Evolutionary conservation across 1,140 invertebrate genomes (phyloP), one percentile per base, ranked within the genome.

Genomic region (Cephus cinctus): DNA sequence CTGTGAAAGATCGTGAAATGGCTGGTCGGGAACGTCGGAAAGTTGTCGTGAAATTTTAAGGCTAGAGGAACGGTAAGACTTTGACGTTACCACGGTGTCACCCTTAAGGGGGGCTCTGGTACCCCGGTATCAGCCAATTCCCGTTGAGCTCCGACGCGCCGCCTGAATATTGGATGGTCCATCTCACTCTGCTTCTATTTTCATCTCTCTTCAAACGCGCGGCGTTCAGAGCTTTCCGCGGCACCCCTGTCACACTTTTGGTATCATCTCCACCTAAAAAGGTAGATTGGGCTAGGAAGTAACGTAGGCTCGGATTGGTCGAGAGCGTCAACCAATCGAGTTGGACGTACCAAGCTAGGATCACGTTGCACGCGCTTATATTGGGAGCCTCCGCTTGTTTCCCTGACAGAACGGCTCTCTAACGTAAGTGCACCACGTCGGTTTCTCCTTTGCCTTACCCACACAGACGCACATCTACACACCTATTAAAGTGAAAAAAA

Each of bases 391-490:
- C 76, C 70, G 78, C 78, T 80, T 78, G 78, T 80, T 78, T 76
- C 78, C 81, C 81, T 83, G 84, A 87, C 89, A 92, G 88, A 91
- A 90, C 88, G 88, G 87, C 88, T 91, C 88, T 88, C 86, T 86
- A 90, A 89, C 88, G 86, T 88, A 87, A 87, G 86, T 87, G 81
- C 72, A 76, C 63, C 75, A 79, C 71, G 71, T 77, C 72, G 72
- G 63, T 71, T 14, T 32, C 30, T 47, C 36, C 52, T 67, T 56
- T 65, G 63, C 61, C 52, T 54, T 20, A 31, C 25, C 20, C 57
- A 57, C 59, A 48, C 16, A 47, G 20, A 21, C 12, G 31, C 14
- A 35, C 25, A n/a, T n/a, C n/a, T n/a, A n/a, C n/a, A 55, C 15
- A 35, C 31, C 14, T 27, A 32, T 38, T 18, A 32, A 12, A 2